Percentiles rank a stretch among this genome's conserved stretches.
phyloP scores from a whole-genome alignment of 2,113 vertebrate species.

The Epinephelus cyanopodus region DNA sequence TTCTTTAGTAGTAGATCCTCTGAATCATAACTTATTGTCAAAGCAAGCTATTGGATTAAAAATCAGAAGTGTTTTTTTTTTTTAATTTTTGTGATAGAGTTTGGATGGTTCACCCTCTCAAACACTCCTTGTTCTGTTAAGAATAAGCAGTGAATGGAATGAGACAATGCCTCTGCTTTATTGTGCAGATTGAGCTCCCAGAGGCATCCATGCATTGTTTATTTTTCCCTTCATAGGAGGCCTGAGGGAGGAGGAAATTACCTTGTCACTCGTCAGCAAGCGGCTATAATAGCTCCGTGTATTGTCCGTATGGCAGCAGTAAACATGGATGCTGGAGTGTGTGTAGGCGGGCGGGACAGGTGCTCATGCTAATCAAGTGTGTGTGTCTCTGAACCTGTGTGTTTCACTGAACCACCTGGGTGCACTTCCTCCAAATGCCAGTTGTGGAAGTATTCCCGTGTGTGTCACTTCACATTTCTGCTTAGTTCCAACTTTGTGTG shows the following conservation, averaged over 20 bases:
- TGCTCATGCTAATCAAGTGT: constrained; percentile 38
- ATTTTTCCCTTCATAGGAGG: constrained; percentile 30
- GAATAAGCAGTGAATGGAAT: constrained; percentile 14
- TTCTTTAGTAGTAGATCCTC: not conserved
- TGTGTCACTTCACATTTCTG: constrained; percentile 6
- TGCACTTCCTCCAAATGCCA: constrained; percentile 5
- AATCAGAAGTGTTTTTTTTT: not conserved
- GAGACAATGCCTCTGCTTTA: not conserved
- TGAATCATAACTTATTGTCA: not conserved
- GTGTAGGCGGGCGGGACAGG: constrained; percentile 41
- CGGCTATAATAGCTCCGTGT: constrained; percentile 38
- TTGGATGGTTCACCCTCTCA: too few species aligned
- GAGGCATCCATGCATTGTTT: constrained; percentile 49
- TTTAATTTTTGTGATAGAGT: not conserved
- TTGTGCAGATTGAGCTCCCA: constrained; percentile 17
- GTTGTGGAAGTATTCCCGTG: constrained; percentile 1
- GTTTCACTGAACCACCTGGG: constrained; percentile 6
- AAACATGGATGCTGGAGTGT: constrained; percentile 40
- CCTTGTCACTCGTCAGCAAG: constrained; percentile 46
- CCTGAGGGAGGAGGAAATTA: constrained; percentile 63
- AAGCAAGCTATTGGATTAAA: not conserved
- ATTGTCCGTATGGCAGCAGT: constrained; percentile 48
- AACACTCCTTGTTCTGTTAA: not conserved
- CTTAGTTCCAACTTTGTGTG: constrained; percentile 3
- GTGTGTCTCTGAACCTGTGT: not conserved